A percentile compares a stretch with the other conserved stretches of the same genome.
Evolutionary conservation across 2,888 invertebrate species (phyloP).

Genomic region (Sceliomorpha sp.): DNA sequence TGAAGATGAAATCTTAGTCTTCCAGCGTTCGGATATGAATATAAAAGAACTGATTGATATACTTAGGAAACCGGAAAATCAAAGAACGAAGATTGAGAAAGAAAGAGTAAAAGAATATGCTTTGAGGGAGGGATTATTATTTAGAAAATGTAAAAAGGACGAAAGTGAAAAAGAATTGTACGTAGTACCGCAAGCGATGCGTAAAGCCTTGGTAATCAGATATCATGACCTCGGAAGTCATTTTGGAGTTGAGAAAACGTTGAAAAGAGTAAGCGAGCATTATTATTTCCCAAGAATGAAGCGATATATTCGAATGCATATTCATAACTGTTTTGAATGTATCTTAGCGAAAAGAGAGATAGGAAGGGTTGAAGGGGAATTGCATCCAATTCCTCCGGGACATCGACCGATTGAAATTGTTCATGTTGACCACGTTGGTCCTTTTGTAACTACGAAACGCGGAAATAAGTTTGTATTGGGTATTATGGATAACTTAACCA

Average conservation of each 20-base stretch:
- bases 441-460: constrained; percentile 39
- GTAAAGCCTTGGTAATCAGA: constrained; percentile 24
- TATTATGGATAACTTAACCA: constrained; percentile 50
- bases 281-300: constrained; percentile 47
- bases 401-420: constrained; percentile 43
- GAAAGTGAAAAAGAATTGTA: constrained; percentile 24
- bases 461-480: constrained; percentile 47
- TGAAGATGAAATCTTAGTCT: constrained; percentile 36
- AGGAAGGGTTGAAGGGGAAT: constrained; percentile 39
- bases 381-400: constrained; percentile 56
- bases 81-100: constrained; percentile 15
- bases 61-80: constrained; percentile 3
- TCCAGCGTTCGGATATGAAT: constrained; percentile 21
- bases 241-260: constrained; percentile 41
- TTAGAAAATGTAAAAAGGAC: background rate
- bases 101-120: constrained; percentile 13
- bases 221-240: constrained; percentile 44
- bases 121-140: constrained; percentile 10
- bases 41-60: constrained; percentile 12
- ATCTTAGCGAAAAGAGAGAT: constrained; percentile 31
- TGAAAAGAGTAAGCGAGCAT: constrained; percentile 14
- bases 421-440: constrained; percentile 57
- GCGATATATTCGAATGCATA: constrained; percentile 46
- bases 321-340: constrained; percentile 50
- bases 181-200: constrained; percentile 36